Conservation (phyloP, 1,140 invertebrate genomes). For the Anoplophora glabripennis region DNA sequence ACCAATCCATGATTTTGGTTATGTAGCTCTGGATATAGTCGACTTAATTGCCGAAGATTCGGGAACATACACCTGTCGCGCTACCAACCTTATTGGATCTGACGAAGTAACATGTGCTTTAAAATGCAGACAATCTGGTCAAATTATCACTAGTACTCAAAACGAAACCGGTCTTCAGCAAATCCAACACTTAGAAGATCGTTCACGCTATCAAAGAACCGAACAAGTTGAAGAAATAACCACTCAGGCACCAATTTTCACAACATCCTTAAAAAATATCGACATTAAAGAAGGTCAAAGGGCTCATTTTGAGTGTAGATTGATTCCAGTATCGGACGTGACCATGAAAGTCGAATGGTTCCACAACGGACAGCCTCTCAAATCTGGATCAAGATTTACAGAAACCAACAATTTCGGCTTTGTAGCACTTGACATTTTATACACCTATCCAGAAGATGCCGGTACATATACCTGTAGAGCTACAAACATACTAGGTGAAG, state of each 20-base stretch:
- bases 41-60: conserved; percentile 91
- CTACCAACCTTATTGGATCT: conserved; percentile 81
- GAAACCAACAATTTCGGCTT: conserved; percentile 95
- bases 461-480: conserved; percentile 89
- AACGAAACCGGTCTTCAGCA: conserved; percentile 82
- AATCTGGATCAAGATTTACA: conserved; percentile 83
- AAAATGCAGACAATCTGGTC: conserved; percentile 67
- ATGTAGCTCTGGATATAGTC: conserved; percentile 88
- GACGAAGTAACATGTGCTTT: conserved; percentile 79
- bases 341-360: conserved; percentile 98
- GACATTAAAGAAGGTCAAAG: conserved; percentile 93
- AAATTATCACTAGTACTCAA: conserved; percentile 79
- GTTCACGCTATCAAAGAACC: conserved; percentile 69
- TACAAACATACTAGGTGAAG: conserved; percentile 81
- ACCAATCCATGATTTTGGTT: conserved; percentile 94
- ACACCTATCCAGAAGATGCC: conserved; percentile 86
- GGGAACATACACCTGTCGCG: conserved; percentile 90
- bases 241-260: conserved; percentile 86
- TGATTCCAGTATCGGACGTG: conserved; percentile 94
- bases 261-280: conserved; percentile 83
- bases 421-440: conserved; percentile 88
- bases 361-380: conserved; percentile 85
- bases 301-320: conserved; percentile 92
- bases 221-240: conserved; percentile 78
- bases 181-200: conserved; percentile 84